Percentiles rank a stretch among this genome's conserved stretches.
Evolutionary conservation across 2,113 vertebrate species (phyloP).

Genomic region (Gopherus evgoodei): DNA sequence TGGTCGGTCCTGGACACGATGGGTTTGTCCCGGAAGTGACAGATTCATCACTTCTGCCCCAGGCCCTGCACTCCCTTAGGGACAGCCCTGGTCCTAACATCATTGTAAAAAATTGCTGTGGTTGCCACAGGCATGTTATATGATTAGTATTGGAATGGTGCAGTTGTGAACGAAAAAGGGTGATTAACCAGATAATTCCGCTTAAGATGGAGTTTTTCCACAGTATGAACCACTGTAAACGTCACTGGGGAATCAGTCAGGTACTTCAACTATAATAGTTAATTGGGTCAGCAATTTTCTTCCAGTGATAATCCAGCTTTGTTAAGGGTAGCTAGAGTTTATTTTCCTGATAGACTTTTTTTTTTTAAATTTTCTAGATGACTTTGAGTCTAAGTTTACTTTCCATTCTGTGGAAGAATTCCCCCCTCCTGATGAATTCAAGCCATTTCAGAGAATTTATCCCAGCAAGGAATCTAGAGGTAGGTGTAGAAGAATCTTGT

Average conservation of each 20-base stretch:
- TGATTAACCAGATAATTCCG: not conserved
- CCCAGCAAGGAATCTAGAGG: slow-evolving; percentile 94
- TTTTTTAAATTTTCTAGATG: slow-evolving; percentile 80
- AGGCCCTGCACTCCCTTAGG: too few species aligned
- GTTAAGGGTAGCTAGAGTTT: not conserved
- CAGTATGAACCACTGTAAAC: not conserved
- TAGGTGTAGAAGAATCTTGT: slow-evolving; percentile 66
- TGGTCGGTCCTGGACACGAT: too few species aligned
- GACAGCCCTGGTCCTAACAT: not conserved
- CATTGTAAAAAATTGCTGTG: not conserved
- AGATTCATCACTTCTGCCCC: too few species aligned
- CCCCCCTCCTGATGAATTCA: slow-evolving; percentile 94
- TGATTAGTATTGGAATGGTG: not conserved
- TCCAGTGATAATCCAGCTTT: not conserved
- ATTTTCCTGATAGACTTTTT: not conserved
- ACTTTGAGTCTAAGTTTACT: slow-evolving; percentile 98
- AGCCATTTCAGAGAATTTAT: slow-evolving; percentile 90
- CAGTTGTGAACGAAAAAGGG: not conserved
- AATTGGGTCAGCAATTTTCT: not conserved
- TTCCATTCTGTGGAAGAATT: slow-evolving; percentile 96
- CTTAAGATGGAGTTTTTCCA: not conserved
- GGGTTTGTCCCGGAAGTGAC: too few species aligned
- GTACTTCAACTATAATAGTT: not conserved
- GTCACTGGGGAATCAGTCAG: not conserved
- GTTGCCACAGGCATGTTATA: not conserved